Conservation (phyloP, 2,113 vertebrate species). For the Elaphurus davidianus region DNA sequence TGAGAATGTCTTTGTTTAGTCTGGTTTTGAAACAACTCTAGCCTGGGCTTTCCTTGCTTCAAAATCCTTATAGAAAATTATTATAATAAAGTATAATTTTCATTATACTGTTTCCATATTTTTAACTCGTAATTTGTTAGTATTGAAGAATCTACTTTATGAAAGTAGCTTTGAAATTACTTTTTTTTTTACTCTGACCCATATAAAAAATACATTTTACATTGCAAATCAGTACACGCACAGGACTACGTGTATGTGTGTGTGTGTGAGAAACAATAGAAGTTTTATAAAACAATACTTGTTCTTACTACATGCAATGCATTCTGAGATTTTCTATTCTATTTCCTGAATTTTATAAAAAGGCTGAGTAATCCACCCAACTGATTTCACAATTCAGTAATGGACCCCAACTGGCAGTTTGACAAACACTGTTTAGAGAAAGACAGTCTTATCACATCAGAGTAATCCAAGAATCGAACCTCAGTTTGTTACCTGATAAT, state of each 20-base stretch:
- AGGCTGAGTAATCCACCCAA: background rate
- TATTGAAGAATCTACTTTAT: background rate
- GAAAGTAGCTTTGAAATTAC: background rate
- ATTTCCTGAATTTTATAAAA: background rate
- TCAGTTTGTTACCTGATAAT: background rate
- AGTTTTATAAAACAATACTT: background rate
- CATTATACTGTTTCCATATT: background rate
- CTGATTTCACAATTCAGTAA: background rate
- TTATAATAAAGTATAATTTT: background rate
- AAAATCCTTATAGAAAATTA: background rate
- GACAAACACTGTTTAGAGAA: background rate
- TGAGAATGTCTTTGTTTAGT: background rate
- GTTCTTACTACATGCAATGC: background rate
- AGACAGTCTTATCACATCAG: background rate
- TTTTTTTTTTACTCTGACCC: background rate
- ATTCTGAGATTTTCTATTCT: background rate
- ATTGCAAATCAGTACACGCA: background rate
- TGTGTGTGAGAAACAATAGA: background rate
- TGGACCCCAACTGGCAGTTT: background rate
- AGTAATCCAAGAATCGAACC: background rate
- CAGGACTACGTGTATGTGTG: background rate
- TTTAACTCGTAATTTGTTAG: background rate
- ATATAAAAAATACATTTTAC: background rate
- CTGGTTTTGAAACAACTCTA: background rate
- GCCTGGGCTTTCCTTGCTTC: background rate